Conservation (phyloP, 2,113 vertebrate genomes). For the Pedetes capensis region DNA sequence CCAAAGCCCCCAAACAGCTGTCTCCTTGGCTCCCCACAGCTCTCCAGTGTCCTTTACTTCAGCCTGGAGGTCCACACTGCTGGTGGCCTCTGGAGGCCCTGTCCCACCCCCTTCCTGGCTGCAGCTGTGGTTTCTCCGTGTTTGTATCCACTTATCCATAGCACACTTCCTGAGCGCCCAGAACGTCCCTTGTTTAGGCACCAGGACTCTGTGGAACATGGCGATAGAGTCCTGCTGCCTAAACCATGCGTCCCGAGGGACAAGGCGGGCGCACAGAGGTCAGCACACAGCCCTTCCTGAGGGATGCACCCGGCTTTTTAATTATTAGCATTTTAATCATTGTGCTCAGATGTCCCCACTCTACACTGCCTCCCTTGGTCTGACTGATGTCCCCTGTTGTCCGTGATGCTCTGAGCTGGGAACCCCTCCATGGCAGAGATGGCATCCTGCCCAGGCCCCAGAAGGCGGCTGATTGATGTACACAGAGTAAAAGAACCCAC, state of each 20-base stretch:
- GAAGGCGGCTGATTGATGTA: fast-evolving
- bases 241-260: too few relatives aligned
- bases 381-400: not conserved
- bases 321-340: too few relatives aligned
- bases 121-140: not conserved
- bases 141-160: not conserved
- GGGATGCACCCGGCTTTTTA: fast-evolving
- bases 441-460: not conserved
- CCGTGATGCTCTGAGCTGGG: not conserved
- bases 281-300: fast-evolving
- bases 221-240: fast-evolving
- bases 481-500: fast-evolving
- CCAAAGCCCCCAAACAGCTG: not conserved
- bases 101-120: not conserved
- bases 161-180: not conserved
- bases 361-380: not conserved
- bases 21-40: too few relatives aligned
- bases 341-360: not conserved
- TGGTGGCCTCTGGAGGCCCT: fast-evolving
- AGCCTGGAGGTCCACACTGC: not conserved
- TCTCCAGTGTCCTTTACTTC: not conserved
- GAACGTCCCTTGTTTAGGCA: fast-evolving
- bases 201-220: fast-evolving
- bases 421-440: not conserved
- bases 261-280: not conserved